Conservation (phyloP, 1,140 invertebrate genomes). For the Lutraria rhynchaena region DNA sequence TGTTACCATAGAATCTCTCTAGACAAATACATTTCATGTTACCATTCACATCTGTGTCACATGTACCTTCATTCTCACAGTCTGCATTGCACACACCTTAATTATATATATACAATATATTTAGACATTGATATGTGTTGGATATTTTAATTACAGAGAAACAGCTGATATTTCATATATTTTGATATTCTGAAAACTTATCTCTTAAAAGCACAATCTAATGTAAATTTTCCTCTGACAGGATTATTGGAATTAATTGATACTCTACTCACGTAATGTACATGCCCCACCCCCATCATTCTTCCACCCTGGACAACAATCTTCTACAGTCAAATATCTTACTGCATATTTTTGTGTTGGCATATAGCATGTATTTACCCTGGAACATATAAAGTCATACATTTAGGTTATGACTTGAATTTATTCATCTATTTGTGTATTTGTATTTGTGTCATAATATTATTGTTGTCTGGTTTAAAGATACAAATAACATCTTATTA, state of each 20-base stretch:
- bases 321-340: slow-evolving; percentile 46
- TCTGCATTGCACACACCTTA: slow-evolving; percentile 42
- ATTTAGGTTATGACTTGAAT: no score
- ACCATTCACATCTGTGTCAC: neutral
- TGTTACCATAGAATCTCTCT: slow-evolving; percentile 41
- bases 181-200: neutral
- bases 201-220: neutral
- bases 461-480: no score
- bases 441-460: no score
- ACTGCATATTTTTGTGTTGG: slow-evolving; percentile 49
- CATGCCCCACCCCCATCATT: slow-evolving; percentile 42
- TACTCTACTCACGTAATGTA: slow-evolving; percentile 41
- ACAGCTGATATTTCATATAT: no score
- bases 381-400: neutral
- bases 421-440: no score
- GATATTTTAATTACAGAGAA: no score
- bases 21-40: slow-evolving; percentile 39
- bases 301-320: slow-evolving; percentile 58
- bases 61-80: slow-evolving; percentile 53
- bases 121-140: no score
- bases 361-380: slow-evolving; percentile 55
- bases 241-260: neutral
- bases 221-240: no score
- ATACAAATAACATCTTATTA: no score
- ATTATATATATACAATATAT: slow-evolving; percentile 11